These are phyloP conservation scores for Struthio camelus DNA, from an alignment of 2,113 vertebrate species.

Conservation along the genomic window DNA sequence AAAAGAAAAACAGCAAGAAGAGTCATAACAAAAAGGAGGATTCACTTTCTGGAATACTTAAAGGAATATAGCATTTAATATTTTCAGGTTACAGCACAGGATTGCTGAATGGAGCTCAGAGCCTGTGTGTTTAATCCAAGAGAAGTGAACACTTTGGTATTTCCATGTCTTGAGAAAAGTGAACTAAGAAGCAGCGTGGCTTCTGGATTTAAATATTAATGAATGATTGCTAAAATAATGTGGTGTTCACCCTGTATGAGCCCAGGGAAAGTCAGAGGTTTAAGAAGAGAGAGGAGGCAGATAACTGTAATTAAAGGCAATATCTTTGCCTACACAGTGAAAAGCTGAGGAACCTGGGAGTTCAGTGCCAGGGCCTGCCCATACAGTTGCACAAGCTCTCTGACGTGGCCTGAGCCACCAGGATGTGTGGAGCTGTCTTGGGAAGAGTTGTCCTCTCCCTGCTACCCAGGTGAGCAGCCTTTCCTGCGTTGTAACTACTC, in stretches of 20 bases:
- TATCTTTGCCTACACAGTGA: neutral
- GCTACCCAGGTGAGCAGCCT: neutral
- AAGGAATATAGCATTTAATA: neutral
- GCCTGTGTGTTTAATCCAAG: neutral
- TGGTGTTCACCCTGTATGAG: neutral
- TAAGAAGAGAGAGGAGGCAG: neutral
- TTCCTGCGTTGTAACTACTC: neutral
- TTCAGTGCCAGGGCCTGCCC: neutral
- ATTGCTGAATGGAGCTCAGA: neutral
- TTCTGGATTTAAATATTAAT: neutral
- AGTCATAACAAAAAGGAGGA: neutral
- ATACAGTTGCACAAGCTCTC: neutral
- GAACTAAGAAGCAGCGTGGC: no score
- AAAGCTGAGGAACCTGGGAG: neutral
- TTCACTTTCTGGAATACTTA: neutral
- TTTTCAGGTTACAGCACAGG: neutral
- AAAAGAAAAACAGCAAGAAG: neutral
- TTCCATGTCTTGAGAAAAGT: neutral
- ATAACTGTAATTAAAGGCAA: neutral
- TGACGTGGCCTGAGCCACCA: neutral
- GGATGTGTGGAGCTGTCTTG: neutral
- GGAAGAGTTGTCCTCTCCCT: neutral
- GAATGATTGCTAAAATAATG: neutral
- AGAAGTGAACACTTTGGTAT: neutral
- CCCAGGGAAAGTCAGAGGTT: neutral